Base-by-base conservation (phyloP, 2,888 invertebrate genomes). In the Endotricha flammealis region DNA sequence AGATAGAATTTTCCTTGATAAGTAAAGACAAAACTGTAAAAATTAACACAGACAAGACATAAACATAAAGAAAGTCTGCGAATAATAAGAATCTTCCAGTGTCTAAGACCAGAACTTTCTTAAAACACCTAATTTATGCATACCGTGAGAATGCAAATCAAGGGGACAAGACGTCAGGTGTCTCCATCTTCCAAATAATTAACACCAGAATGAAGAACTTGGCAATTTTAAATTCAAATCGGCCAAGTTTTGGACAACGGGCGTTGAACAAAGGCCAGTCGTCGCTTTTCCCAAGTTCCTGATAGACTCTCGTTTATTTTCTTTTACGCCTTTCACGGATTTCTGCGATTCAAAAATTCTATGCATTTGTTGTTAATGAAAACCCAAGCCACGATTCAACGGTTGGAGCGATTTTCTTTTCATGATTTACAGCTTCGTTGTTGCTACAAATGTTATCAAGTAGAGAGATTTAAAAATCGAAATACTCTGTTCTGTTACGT, bases 191-290 rank as follows among this genome's bases (percentile, higher is more conserved):
- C 50, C 64, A 72, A 75, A 74, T 72, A 81, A 83, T 82, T 79
- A 80, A 77, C 78, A 74, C 64, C 50, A 57, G 53, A 51, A 51
- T 54, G 53, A 61, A 64, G 66, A 53, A 69, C 70, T 78, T 46
- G 50, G 52, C 53, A 61, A 83, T 83, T 81, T 82, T 70, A 81
- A 80, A 80, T 82, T 78, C 67, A 79, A 77, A 81, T 80, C 61
- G 41, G 31, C 45, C 45, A 71, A 75, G 66, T 76, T 73, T 46
- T 44, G 50, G 54, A 52, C 57, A 51, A 45, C 39, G 37, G 51
- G 46, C 50, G 49, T 48, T 35, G 46, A 55, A 70, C 65, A 66
- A 66, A 59, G 55, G 42, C 39, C 20, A 20, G 4, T 20, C 3
- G 3, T 7, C 20, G 20, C 8, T 20, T 20, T 20, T 8, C 20